These are phyloP conservation scores for Apamea sordens DNA, from an alignment of 2,888 invertebrate species.

Conservation along the genomic window DNA sequence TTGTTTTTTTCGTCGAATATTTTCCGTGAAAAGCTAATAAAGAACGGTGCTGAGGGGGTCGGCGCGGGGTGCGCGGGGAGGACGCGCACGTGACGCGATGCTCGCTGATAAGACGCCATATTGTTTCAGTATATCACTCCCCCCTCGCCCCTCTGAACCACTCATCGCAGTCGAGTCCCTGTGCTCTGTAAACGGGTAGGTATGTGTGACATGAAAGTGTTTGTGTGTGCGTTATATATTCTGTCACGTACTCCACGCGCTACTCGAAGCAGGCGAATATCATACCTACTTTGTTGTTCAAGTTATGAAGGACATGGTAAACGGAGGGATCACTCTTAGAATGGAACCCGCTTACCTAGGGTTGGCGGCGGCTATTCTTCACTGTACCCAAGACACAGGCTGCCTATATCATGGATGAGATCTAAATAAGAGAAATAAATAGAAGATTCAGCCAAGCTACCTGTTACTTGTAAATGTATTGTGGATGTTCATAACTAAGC, in stretches of 20 bases:
- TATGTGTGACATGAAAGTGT: slow-evolving; percentile 30
- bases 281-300: slow-evolving; percentile 2
- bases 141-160: slow-evolving; percentile 51
- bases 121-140: slow-evolving; percentile 79
- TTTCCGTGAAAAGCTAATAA: slow-evolving; percentile 88
- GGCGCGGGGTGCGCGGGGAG: slow-evolving; percentile 63
- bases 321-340: not conserved
- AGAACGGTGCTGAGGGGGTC: slow-evolving; percentile 60
- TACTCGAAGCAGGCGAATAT: slow-evolving; percentile 4
- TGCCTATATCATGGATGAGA: not conserved
- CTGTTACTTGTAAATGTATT: not conserved
- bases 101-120: slow-evolving; percentile 84
- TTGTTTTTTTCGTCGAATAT: slow-evolving; percentile 87
- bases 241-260: slow-evolving; percentile 60
- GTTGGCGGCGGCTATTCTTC: not conserved
- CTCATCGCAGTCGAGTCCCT: slow-evolving; percentile 64
- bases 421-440: not conserved
- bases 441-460: not conserved
- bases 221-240: slow-evolving; percentile 47
- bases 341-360: no score
- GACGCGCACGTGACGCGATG: slow-evolving; percentile 79
- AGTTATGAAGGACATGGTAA: slow-evolving; percentile 13
- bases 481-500: not conserved
- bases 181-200: slow-evolving; percentile 24
- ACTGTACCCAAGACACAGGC: not conserved